phyloP scores from a whole-genome alignment of 2,888 invertebrate genomes.

The Priocnemis perturbator region DNA sequence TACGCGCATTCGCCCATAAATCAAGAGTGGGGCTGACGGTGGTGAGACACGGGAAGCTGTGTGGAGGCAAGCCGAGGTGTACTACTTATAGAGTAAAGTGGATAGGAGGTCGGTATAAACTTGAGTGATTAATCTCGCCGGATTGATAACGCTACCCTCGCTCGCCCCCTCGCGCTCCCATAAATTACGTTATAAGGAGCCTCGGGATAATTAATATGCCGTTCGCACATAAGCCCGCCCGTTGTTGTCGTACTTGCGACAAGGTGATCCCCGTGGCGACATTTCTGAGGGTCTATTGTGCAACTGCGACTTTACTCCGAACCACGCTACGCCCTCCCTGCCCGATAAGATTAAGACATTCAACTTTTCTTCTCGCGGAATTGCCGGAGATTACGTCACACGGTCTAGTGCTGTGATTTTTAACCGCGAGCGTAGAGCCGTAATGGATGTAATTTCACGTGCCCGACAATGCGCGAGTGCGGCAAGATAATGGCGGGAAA shows the following conservation, averaged over 20 bases:
- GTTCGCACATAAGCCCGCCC: slow-evolving; percentile 46
- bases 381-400: neutral
- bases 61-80: slow-evolving; percentile 57
- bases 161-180: slow-evolving; percentile 59
- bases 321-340: slow-evolving; percentile 22
- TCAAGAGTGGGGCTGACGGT: slow-evolving; percentile 62
- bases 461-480: too few relatives aligned
- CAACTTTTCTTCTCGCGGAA: slow-evolving; percentile 11
- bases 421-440: too few relatives aligned
- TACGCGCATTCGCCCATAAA: slow-evolving; percentile 61
- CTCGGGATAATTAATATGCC: slow-evolving; percentile 66
- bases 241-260: slow-evolving; percentile 43
- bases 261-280: slow-evolving; percentile 40
- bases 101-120: slow-evolving; percentile 66
- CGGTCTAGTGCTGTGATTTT: too few relatives aligned
- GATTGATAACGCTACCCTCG: slow-evolving; percentile 69
- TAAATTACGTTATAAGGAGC: slow-evolving; percentile 71
- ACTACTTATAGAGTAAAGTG: slow-evolving; percentile 67
- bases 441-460: too few relatives aligned
- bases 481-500: too few relatives aligned
- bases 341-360: slow-evolving; percentile 19
- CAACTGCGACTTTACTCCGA: slow-evolving; percentile 19
- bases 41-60: slow-evolving; percentile 54
- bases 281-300: slow-evolving; percentile 31
- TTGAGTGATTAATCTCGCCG: slow-evolving; percentile 72